These are phyloP conservation scores for Emys orbicularis DNA, from an alignment of 2,797 vertebrate genomes.

Conservation along the genomic window DNA sequence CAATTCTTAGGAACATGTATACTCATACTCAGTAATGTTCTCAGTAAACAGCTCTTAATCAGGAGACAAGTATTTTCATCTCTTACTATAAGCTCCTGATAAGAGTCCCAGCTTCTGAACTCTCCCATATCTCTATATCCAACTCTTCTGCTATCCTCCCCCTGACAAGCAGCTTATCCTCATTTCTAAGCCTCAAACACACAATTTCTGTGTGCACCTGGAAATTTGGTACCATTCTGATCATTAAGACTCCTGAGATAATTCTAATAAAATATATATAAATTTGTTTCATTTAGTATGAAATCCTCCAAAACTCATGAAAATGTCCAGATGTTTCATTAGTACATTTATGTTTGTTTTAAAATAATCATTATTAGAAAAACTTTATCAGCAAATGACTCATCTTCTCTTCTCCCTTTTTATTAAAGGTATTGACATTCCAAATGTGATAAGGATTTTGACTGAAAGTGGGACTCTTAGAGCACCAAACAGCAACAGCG, in stretches of 20 bases:
- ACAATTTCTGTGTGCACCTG: not conserved
- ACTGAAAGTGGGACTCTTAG: conserved; percentile 67
- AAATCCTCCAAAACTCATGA: not conserved
- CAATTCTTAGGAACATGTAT: not conserved
- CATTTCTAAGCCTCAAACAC: not conserved
- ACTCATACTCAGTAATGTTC: not conserved
- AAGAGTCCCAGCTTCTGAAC: not conserved
- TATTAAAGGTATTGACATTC: conserved; percentile 67
- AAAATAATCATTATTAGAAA: not conserved
- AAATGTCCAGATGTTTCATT: not conserved
- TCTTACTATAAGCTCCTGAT: not conserved
- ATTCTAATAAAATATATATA: not conserved
- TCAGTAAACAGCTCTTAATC: not conserved
- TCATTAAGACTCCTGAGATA: not conserved
- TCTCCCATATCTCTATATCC: not conserved
- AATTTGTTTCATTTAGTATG: not conserved
- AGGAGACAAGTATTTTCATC: not conserved
- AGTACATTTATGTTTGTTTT: not conserved
- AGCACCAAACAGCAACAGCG: conserved; percentile 28
- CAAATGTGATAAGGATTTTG: conserved; percentile 56
- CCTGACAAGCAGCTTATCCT: not conserved
- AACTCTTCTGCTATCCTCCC: not conserved
- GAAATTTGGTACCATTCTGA: not conserved
- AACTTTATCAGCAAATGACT: not conserved
- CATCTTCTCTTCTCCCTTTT: conserved; percentile 2